Percentiles rank a stretch among this genome's conserved stretches.
Evolutionary conservation across 2,797 vertebrate species (phyloP).

Genomic region (Tenualosa ilisha): DNA sequence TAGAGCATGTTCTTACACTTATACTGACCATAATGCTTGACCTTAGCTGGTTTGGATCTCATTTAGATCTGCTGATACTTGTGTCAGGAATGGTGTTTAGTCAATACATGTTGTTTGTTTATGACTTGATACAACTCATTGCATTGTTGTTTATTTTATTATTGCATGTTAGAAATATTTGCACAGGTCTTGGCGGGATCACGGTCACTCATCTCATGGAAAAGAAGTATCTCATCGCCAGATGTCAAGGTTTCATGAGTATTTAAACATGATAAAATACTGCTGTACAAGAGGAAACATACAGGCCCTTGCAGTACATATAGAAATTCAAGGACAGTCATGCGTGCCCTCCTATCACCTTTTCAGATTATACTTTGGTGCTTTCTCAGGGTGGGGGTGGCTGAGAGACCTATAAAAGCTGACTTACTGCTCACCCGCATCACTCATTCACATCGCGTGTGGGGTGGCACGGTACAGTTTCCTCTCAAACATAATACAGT

Average conservation of each 20-base stretch:
- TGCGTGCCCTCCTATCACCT: background rate
- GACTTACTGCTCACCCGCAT: background rate
- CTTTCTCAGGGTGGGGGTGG: background rate
- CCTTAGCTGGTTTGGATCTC: too few species aligned
- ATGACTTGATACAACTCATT: too few species aligned
- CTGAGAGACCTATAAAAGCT: background rate
- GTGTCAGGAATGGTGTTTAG: too few species aligned
- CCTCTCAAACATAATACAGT: background rate
- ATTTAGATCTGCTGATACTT: too few species aligned
- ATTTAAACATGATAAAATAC: background rate
- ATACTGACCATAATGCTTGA: too few species aligned
- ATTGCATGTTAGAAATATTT: too few species aligned
- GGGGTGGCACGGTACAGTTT: background rate
- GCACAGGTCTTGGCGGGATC: too few species aligned
- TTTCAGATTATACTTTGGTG: background rate
- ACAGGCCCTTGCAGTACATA: background rate
- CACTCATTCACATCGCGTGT: background rate
- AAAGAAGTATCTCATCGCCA: background rate
- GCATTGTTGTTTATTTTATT: too few species aligned
- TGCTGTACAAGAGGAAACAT: background rate
- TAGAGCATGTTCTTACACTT: too few species aligned
- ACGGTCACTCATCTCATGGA: too few species aligned
- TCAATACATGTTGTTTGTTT: too few species aligned
- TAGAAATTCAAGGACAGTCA: background rate
- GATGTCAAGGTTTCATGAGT: background rate